These are phyloP conservation scores for Oryzias dopingdopingensis DNA, from an alignment of 2,797 vertebrate genomes.

Conservation along the genomic window DNA sequence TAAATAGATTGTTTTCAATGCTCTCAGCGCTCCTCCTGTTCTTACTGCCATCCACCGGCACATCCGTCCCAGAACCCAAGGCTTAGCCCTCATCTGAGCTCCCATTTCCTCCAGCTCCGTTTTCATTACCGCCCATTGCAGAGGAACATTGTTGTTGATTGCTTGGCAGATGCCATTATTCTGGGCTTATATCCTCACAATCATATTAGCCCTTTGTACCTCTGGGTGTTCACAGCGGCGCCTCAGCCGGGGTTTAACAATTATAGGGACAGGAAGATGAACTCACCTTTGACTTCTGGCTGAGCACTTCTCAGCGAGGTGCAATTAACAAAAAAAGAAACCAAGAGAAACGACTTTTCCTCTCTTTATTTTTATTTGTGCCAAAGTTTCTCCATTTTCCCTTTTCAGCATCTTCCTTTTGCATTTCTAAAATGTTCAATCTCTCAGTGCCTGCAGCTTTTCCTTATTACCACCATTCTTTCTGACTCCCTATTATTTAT, in stretches of 20 bases:
- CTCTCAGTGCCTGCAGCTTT: conserved; percentile 17
- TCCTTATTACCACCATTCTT: conserved; percentile 9
- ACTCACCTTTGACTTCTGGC: conserved; percentile 68
- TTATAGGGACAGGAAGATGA: conserved; percentile 61
- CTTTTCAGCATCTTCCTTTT: not conserved
- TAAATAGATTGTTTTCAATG: conserved; percentile 47
- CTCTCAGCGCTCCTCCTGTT: conserved; percentile 36
- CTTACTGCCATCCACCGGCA: conserved; percentile 53
- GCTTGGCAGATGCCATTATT: conserved; percentile 77
- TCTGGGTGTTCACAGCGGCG: conserved; percentile 68
- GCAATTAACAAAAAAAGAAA: conserved; percentile 47
- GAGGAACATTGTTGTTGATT: conserved; percentile 72
- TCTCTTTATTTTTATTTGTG: conserved; percentile 42
- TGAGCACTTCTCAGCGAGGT: conserved; percentile 33
- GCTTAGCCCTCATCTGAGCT: conserved; percentile 38
- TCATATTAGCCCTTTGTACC: conserved; percentile 77
- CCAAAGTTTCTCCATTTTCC: conserved; percentile 14
- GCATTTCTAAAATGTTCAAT: conserved; percentile 11
- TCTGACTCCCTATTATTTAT: conserved; percentile 12
- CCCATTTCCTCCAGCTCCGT: conserved; percentile 47
- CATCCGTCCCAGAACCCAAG: conserved; percentile 42
- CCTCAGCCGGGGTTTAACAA: conserved; percentile 72
- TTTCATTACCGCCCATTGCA: conserved; percentile 53
- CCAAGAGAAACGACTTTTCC: conserved; percentile 28
- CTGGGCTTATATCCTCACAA: conserved; percentile 72